Percentiles rank a stretch among this genome's conserved stretches.
Conservation (phyloP, 2,888 invertebrate genomes). For the Ernsta delagoae region DNA sequence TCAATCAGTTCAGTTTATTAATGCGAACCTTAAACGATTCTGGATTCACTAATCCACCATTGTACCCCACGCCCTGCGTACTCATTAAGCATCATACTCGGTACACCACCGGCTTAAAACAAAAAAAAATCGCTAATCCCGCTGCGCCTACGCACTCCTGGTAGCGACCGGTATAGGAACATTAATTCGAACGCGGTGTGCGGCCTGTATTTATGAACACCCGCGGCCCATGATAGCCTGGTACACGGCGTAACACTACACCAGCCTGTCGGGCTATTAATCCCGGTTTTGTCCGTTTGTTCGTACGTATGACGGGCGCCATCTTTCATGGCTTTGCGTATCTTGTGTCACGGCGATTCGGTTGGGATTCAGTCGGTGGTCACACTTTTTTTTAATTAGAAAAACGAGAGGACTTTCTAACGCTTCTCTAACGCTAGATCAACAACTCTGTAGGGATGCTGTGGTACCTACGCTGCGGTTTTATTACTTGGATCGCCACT, state of each 20-base stretch:
- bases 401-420: neutral
- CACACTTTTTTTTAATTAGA: conserved; percentile 5
- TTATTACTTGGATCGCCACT: neutral
- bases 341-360: conserved; percentile 23
- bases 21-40: too few relatives aligned
- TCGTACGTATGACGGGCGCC: conserved; percentile 45
- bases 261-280: conserved; percentile 66
- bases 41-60: neutral
- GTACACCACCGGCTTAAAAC: conserved; percentile 13
- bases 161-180: conserved; percentile 54
- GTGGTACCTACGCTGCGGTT: neutral
- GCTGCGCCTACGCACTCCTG: conserved; percentile 63
- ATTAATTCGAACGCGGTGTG: conserved; percentile 78
- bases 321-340: conserved; percentile 44
- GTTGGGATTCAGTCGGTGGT: conserved; percentile 2
- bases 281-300: conserved; percentile 56
- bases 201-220: conserved; percentile 81
- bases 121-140: conserved; percentile 40
- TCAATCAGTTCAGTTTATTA: too few relatives aligned
- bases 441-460: neutral
- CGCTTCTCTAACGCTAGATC: conserved; percentile 1
- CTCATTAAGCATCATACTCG: neutral
- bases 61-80: neutral
- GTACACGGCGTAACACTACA: conserved; percentile 70
- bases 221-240: conserved; percentile 65